These are phyloP conservation scores for Brassicogethes aeneus DNA, from an alignment of 2,888 invertebrate species.

Conservation along the genomic window DNA sequence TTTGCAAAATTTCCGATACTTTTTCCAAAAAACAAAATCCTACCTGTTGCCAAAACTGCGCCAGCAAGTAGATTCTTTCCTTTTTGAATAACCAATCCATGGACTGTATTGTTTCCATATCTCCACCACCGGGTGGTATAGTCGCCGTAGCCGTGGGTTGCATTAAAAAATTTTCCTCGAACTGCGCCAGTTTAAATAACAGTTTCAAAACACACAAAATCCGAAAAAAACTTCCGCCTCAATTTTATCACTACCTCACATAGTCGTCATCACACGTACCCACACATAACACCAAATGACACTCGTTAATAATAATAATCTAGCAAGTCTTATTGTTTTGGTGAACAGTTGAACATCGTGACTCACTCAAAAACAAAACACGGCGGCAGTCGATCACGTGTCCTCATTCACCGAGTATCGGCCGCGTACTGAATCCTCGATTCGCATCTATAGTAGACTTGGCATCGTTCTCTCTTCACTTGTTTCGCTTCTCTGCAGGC, in stretches of 20 bases:
- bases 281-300: no score
- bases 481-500: slow-evolving; percentile 43
- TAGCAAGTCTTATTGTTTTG: no score
- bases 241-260: no score
- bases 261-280: no score
- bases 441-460: slow-evolving; percentile 45
- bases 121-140: slow-evolving; percentile 66
- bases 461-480: slow-evolving; percentile 24
- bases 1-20: no score
- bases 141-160: slow-evolving; percentile 57
- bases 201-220: background rate
- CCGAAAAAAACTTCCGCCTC: background rate
- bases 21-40: no score
- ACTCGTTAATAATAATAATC: no score
- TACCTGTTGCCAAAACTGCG: slow-evolving; percentile 97
- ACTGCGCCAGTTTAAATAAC: slow-evolving; percentile 24
- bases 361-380: no score
- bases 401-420: slow-evolving; percentile 43
- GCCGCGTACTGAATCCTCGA: no score
- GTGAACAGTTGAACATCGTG: no score
- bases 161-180: slow-evolving; percentile 52
- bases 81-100: slow-evolving; percentile 97
- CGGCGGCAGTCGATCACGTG: no score
- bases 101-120: slow-evolving; percentile 89
- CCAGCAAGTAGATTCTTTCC: slow-evolving; percentile 87